phyloP scores from a whole-genome alignment of 2,113 vertebrate genomes.

The Hemicordylus capensis region DNA sequence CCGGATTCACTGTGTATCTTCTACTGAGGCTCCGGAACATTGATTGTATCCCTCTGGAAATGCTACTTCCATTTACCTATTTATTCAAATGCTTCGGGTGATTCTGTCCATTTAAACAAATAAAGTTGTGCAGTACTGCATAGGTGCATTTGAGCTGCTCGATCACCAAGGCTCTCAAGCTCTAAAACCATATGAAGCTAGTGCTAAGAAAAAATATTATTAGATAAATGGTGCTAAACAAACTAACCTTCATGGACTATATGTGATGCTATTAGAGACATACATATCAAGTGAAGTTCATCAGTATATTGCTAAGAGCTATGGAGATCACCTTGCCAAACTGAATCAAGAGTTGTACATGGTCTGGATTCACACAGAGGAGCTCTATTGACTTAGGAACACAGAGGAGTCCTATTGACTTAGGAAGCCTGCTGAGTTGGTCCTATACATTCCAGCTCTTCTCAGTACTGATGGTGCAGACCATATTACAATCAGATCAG shows the following conservation, averaged over 20 bases:
- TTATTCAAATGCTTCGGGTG: background rate
- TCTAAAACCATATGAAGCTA: background rate
- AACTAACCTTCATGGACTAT: background rate
- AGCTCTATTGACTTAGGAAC: background rate
- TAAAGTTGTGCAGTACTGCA: background rate
- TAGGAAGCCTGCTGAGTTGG: background rate
- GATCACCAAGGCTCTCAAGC: background rate
- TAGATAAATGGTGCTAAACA: conserved; percentile 7
- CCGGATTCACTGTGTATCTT: background rate
- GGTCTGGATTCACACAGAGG: background rate
- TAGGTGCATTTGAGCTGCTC: background rate
- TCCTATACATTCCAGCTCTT: background rate
- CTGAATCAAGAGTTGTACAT: background rate
- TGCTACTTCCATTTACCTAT: background rate
- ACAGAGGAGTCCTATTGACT: background rate
- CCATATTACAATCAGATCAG: background rate
- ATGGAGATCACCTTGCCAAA: background rate
- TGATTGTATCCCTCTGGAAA: background rate
- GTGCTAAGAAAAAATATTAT: background rate
- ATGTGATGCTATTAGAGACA: background rate
- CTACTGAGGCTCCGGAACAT: background rate
- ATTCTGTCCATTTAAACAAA: background rate
- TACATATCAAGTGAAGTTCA: background rate
- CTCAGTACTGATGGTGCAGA: background rate
- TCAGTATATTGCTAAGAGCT: background rate